Evolutionary conservation across 2,113 vertebrate species (phyloP).

Genomic region (Dicrurus megarhynchus): DNA sequence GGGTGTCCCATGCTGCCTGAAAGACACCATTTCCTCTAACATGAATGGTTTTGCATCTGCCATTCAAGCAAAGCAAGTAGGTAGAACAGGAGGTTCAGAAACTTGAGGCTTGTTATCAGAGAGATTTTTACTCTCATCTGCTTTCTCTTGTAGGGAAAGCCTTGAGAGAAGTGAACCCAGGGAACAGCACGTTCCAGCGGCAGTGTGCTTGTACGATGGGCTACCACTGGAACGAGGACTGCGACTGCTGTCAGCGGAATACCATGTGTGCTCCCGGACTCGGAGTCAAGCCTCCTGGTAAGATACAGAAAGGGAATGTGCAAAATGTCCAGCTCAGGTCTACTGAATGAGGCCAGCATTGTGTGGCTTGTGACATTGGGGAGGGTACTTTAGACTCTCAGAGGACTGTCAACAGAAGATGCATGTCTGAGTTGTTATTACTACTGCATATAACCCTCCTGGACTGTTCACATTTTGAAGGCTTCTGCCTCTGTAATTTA

Average conservation of each 20-base stretch:
- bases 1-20: not conserved
- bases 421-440: not conserved
- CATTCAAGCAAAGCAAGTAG: not conserved
- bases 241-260: conserved; percentile 85
- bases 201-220: conserved; percentile 81
- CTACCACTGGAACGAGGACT: conserved; percentile 86
- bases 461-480: not conserved
- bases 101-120: not conserved
- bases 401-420: not conserved
- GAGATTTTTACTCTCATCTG: not conserved
- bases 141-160: conserved; percentile 77
- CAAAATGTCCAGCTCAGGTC: not conserved
- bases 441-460: not conserved
- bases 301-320: not conserved
- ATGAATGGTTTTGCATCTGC: not conserved
- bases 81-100: not conserved
- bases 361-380: not conserved
- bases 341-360: not conserved
- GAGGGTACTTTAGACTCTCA: not conserved
- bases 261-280: conserved; percentile 76
- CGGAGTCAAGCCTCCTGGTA: conserved; percentile 74
- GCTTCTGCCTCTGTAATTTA: not conserved
- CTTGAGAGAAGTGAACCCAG: conserved; percentile 72
- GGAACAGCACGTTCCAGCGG: conserved; percentile 76
- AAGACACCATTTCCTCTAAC: not conserved